Evolutionary conservation across 1,140 invertebrate species (phyloP).

Genomic region (Sarcophaga bullata): DNA sequence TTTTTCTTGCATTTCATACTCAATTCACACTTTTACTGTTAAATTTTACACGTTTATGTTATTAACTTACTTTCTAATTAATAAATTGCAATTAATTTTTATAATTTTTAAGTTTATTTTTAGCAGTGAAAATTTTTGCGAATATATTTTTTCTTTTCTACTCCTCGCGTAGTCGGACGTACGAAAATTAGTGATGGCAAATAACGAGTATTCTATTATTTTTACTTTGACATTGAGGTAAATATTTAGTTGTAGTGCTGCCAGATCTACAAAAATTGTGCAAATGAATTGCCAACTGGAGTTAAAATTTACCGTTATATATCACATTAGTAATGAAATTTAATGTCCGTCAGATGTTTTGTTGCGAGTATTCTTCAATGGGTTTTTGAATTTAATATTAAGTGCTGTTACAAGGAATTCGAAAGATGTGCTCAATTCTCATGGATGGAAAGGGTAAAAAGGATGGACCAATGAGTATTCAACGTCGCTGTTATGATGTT

Average conservation of each 20-base stretch:
- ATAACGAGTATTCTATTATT: constrained; percentile 8
- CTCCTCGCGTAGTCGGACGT: background rate
- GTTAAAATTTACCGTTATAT: background rate
- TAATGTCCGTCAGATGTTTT: too few relatives aligned
- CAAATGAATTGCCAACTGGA: background rate
- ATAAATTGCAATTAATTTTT: constrained; percentile 28
- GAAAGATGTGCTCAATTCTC: too few relatives aligned
- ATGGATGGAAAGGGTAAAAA: too few relatives aligned
- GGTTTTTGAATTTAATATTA: too few relatives aligned
- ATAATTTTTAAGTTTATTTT: constrained; percentile 40
- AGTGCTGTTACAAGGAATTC: too few relatives aligned
- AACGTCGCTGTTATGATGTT: too few relatives aligned
- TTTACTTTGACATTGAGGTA: background rate
- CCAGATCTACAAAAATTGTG: background rate
- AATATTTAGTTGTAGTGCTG: background rate
- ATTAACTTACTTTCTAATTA: constrained; percentile 22
- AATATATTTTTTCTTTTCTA: constrained; percentile 1
- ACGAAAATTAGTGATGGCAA: background rate
- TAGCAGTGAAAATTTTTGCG: constrained; percentile 29
- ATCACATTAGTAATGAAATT: too few relatives aligned
- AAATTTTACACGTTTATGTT: background rate
- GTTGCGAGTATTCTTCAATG: too few relatives aligned
- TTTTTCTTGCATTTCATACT: constrained; percentile 9
- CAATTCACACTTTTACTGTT: background rate
- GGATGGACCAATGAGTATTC: too few relatives aligned